Percentiles rank a stretch among this genome's conserved stretches.
These are phyloP conservation scores for Eilema sororculum DNA, from an alignment of 2,888 invertebrate species.

Conservation along the genomic window DNA sequence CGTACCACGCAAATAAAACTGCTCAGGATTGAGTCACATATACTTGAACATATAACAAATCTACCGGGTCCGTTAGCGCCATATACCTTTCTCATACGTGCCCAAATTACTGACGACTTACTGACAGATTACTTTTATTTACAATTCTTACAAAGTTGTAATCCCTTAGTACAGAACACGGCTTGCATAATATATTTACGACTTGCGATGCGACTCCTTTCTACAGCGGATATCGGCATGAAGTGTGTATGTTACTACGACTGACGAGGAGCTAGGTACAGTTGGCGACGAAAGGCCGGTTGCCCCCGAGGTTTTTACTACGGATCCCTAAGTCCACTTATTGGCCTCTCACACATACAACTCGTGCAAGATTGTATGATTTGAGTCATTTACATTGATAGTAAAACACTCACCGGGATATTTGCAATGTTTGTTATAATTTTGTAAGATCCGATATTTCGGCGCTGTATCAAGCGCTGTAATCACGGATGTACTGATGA, in stretches of 20 bases:
- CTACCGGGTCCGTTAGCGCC: conserved; percentile 9
- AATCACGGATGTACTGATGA: too few relatives aligned
- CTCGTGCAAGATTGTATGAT: too few relatives aligned
- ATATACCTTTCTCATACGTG: conserved; percentile 25
- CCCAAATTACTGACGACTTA: conserved; percentile 9
- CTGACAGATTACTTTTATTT: conserved; percentile 10
- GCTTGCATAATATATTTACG: conserved; percentile 19
- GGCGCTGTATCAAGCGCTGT: too few relatives aligned
- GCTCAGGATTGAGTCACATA: background rate
- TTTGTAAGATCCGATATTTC: too few relatives aligned
- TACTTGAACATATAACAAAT: background rate
- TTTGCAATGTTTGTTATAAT: too few relatives aligned
- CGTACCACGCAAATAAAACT: too few relatives aligned
- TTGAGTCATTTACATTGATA: too few relatives aligned
- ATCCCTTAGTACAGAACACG: conserved; percentile 20
- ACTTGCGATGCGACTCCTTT: conserved; percentile 20
- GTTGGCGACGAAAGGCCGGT: background rate
- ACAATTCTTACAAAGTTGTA: conserved; percentile 18
- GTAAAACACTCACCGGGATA: too few relatives aligned
- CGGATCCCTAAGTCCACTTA: background rate
- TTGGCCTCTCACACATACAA: too few relatives aligned
- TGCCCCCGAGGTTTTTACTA: background rate
- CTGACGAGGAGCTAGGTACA: conserved; percentile 1
- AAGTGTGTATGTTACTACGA: background rate
- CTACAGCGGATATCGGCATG: conserved; percentile 13